Percentiles rank a stretch among this genome's conserved stretches.
phyloP scores from a whole-genome alignment of 2,797 vertebrate genomes.

The Fundulus diaphanus region DNA sequence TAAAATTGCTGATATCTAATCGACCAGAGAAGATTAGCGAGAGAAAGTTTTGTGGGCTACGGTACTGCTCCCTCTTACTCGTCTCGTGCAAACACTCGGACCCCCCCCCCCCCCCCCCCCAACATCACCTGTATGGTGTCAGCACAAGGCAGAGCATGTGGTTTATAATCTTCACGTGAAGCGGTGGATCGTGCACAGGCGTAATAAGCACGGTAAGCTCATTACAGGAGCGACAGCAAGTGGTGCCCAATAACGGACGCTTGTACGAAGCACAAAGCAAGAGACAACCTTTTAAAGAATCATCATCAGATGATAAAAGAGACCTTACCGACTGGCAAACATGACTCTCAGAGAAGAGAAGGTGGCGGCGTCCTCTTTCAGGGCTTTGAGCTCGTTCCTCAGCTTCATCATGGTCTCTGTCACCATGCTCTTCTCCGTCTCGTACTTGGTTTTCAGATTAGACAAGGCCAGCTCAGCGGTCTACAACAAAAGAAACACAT shows the following conservation, averaged over 20 bases:
- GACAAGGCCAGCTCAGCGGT: conserved; percentile 87
- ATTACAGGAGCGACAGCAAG: conserved; percentile 65
- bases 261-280: conserved; percentile 38
- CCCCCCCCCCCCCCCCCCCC: conserved; percentile 26
- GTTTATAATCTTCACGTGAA: conserved; percentile 77
- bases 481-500: conserved; percentile 59
- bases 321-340: conserved; percentile 87
- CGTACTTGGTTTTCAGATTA: conserved; percentile 89
- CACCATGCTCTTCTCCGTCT: conserved; percentile 87
- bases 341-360: conserved; percentile 88
- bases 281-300: neutral
- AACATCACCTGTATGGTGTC: conserved; percentile 48
- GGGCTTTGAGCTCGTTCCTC: conserved; percentile 86
- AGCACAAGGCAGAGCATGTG: conserved; percentile 75
- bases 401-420: conserved; percentile 89
- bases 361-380: conserved; percentile 90
- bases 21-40: conserved; percentile 38
- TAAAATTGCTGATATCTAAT: neutral
- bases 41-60: conserved; percentile 6
- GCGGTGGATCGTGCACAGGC: conserved; percentile 61
- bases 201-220: conserved; percentile 71
- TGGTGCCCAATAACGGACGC: conserved; percentile 36
- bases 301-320: too few relatives aligned
- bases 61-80: neutral
- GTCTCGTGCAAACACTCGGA: conserved; percentile 1